A percentile compares a stretch with the other conserved stretches of the same genome.
Evolutionary conservation across 2,888 invertebrate genomes (phyloP).

Genomic region (Galeruca laticollis): DNA sequence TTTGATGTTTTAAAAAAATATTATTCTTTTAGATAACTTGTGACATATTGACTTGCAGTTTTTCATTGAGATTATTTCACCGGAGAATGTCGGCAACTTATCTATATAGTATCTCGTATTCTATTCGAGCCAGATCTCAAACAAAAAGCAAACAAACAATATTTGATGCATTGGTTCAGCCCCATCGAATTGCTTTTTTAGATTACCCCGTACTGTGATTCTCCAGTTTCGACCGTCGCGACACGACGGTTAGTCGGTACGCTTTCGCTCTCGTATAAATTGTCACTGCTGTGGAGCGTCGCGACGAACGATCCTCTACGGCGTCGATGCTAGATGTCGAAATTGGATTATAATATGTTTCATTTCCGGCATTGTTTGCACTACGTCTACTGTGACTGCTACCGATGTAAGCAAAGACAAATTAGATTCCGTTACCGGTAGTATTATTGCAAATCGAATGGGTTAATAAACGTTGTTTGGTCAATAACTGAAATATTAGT

Average conservation of each 20-base stretch:
- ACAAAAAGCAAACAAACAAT: no score
- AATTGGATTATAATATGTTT: slow-evolving; percentile 42
- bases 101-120: no score
- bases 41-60: no score
- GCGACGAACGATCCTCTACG: slow-evolving; percentile 17
- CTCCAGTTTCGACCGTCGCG: slow-evolving; percentile 21
- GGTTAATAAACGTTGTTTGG: not conserved
- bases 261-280: slow-evolving; percentile 25
- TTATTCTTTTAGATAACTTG: no score
- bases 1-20: no score
- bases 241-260: slow-evolving; percentile 17
- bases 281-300: slow-evolving; percentile 20
- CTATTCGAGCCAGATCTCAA: no score
- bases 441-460: not conserved
- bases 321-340: slow-evolving; percentile 30
- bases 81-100: no score
- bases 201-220: slow-evolving; percentile 7
- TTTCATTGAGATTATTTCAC: no score
- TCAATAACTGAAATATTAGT: no score
- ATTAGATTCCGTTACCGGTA: slow-evolving; percentile 14
- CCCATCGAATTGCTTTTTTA: not conserved
- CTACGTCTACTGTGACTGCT: slow-evolving; percentile 24
- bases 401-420: slow-evolving; percentile 14
- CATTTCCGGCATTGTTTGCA: slow-evolving; percentile 37
- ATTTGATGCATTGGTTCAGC: no score